These are phyloP conservation scores for Pangasius macronema DNA, from an alignment of 2,797 vertebrate species.

Conservation along the genomic window DNA sequence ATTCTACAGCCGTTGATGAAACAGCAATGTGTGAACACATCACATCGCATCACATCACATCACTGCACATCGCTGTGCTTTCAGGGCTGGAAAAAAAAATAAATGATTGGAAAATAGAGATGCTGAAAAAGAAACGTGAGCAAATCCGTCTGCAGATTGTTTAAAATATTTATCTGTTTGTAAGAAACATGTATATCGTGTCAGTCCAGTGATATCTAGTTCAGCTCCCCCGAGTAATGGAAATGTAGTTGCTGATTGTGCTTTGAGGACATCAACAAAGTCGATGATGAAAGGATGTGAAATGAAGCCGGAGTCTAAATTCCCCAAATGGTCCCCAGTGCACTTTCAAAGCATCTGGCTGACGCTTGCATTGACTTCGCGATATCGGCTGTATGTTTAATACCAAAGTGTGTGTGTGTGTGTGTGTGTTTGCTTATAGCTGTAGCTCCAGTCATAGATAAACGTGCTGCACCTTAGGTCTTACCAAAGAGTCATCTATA, in stretches of 20 bases:
- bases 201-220: conserved; percentile 11
- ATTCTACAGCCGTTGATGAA: not conserved
- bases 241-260: conserved; percentile 7
- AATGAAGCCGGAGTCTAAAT: conserved; percentile 22
- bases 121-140: not conserved
- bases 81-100: not conserved
- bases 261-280: conserved; percentile 25
- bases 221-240: not conserved
- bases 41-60: not conserved
- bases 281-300: conserved; percentile 35
- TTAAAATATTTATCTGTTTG: conserved; percentile 18
- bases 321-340: conserved; percentile 28
- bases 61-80: not conserved
- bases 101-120: not conserved
- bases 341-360: conserved; percentile 9
- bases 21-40: not conserved
- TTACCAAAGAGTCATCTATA: conserved; percentile 15
- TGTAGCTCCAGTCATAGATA: conserved; percentile 21
- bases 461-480: not conserved
- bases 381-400: conserved; percentile 18
- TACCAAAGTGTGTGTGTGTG: conserved; percentile 12
- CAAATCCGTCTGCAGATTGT: not conserved
- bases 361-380: conserved; percentile 16
- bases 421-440: conserved; percentile 1
- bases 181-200: not conserved